Evolutionary conservation across 2,888 invertebrate genomes (phyloP).

Genomic region (Pycnomerus fuliginosus): DNA sequence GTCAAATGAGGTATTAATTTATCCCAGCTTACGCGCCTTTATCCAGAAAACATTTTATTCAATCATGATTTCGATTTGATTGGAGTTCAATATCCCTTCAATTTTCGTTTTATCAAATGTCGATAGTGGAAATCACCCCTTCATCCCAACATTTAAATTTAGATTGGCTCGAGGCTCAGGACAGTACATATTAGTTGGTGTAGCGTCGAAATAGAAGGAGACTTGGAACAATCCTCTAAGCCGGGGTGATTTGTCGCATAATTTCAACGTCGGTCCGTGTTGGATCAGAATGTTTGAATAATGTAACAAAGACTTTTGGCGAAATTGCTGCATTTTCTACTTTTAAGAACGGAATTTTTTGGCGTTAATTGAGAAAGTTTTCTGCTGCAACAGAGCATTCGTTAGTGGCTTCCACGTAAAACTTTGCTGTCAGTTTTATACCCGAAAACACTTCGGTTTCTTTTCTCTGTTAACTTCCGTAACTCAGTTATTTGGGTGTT

Average conservation of each 20-base stretch:
- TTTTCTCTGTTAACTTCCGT: constrained; percentile 9
- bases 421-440: constrained; percentile 16
- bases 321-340: no score
- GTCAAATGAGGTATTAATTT: no score
- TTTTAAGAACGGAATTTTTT: constrained; percentile 10
- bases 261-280: constrained; percentile 28
- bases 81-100: no score
- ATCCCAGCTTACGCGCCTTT: no score
- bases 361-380: constrained; percentile 21
- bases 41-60: no score
- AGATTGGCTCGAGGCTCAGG: constrained; percentile 31
- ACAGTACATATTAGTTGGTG: constrained; percentile 10
- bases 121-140: constrained; percentile 25
- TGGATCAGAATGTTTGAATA: constrained; percentile 23
- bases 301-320: constrained; percentile 23
- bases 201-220: constrained; percentile 20
- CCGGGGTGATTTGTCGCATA: constrained; percentile 34
- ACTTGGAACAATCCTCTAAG: constrained; percentile 25
- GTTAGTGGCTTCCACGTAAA: constrained; percentile 20
- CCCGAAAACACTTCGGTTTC: constrained; percentile 6
- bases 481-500: constrained; percentile 17
- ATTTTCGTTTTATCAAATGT: no score
- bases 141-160: constrained; percentile 34
- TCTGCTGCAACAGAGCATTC: constrained; percentile 16
- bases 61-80: no score